Base-by-base conservation (phyloP, 2,797 vertebrate species). In the Poecilia velifera region DNA sequence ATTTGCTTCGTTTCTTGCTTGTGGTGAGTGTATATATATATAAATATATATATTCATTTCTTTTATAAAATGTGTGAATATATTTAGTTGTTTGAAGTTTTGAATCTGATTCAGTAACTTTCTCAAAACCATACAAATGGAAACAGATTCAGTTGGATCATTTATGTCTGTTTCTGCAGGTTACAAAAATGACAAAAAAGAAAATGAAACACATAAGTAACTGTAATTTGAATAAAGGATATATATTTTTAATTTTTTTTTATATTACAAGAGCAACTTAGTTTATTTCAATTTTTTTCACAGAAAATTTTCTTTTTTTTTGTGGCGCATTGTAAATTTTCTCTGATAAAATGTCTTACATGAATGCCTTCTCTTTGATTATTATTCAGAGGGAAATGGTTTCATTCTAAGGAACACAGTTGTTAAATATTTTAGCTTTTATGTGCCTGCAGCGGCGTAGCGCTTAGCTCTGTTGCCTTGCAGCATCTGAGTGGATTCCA, bases 11-110 rank as follows among this genome's bases (percentile, higher is more conserved):
- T 64, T 95, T 34, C 62, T 95, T 55, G 70, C 78, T 41, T 87
- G 80, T 34, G 94, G 96, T 96, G 84, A 94, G 96, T 92, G 31
- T 31, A 2, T 31, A 2, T 31, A 6, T 4, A 3, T 36, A 3
- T 36, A 3, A 1, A 39, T 5, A 39, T 39, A 4, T 41, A 0
- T 10, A 9, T 41, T 0, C 31, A 20, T 64, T 77, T 73, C 13
- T 55, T 45, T 13, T 47, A 70, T 41, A 14, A 25, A 41, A 28
- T 51, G 46, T 78, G 22, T 5, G 20, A 8, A 66, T 10, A 59
- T 70, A 41, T 70, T 77, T 39, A 13, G 6, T n/a, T 4, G 55
- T 49, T 57, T 28, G 36, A 4, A n/a, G 22, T 43, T 41, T 70
- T n/a, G 20, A 43, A 70, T n/a, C 2, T 41, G 9, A 70, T 70